Evolutionary conservation across 2,888 invertebrate species (phyloP), one percentile per base, ranked within the genome.

Genomic region (Embidobia sp.): DNA sequence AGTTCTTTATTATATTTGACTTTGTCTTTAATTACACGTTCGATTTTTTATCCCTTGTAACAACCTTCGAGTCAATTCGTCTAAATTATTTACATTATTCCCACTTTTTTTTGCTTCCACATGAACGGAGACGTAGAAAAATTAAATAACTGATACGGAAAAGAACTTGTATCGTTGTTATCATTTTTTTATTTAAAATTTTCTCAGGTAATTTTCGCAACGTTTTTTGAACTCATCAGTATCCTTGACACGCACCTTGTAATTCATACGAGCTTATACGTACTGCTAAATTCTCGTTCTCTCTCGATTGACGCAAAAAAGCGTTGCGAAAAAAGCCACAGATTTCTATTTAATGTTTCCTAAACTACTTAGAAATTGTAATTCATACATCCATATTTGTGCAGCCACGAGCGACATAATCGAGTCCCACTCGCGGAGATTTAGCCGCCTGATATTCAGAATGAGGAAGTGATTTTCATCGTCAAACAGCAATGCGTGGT

Each of bases 401-500:
- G 40, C 53, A 70, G 80, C 66, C 75, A 57, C 70, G 80, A 81
- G 85, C 85, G 82, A 84, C 84, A 85, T 86, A 85, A 87, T 86
- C 84, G 83, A 86, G 82, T 81, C 78, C 64, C 77, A 79, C 80
- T 46, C 75, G 82, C 63, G 73, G 80, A 82, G 84, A 85, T 83
- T 82, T 80, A 79, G 77, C 80, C 74, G 76, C 77, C 76, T 77
- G 57, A 69, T 74, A 61, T 75, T 75, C 77, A 64, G 63, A 80
- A 87, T 81, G 80, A 86, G 87, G 86, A 88, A 88, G 85, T 83
- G 81, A 85, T 87, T 87, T 85, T 81, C 82, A 85, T 85, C 84
- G 79, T 59, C 77, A 57, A 77, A 70, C 61, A 61, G 70, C 63
- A 78, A 76, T 55, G 55, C 44, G 48, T 64, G 37, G 15, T 35